These are phyloP conservation scores for Lomographa bimaculata DNA, from an alignment of 2,888 invertebrate species.

Conservation along the genomic window DNA sequence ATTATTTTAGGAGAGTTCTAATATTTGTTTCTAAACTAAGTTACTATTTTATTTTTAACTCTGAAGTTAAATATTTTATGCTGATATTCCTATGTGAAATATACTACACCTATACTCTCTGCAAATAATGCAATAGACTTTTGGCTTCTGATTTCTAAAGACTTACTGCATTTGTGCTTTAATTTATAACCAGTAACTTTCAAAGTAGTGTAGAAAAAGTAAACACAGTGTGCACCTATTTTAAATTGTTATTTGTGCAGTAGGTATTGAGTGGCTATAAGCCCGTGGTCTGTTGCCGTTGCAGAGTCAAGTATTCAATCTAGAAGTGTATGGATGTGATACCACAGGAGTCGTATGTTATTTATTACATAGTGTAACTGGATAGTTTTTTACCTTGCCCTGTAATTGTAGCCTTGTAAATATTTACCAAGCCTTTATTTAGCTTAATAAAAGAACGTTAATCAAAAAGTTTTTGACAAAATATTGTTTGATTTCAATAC, in stretches of 20 bases:
- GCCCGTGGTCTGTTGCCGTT: slow-evolving; percentile 47
- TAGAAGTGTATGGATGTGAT: slow-evolving; percentile 57
- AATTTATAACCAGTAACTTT: background rate
- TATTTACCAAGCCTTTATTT: slow-evolving; percentile 80
- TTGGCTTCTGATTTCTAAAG: slow-evolving; percentile 13
- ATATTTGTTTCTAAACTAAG: slow-evolving; percentile 73
- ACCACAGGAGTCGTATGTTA: slow-evolving; percentile 51
- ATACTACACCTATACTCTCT: slow-evolving; percentile 32
- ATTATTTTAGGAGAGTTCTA: slow-evolving; percentile 80
- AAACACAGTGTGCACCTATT: slow-evolving; percentile 7
- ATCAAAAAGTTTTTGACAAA: slow-evolving; percentile 75
- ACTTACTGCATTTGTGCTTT: slow-evolving; percentile 8
- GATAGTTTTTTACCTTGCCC: slow-evolving; percentile 82
- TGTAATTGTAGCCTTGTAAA: slow-evolving; percentile 80
- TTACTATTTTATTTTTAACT: slow-evolving; percentile 47
- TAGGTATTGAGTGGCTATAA: slow-evolving; percentile 28
- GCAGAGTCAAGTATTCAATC: slow-evolving; percentile 65
- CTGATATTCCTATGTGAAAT: slow-evolving; percentile 30
- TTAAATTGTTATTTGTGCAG: slow-evolving; percentile 4
- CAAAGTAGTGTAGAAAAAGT: background rate
- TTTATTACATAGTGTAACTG: slow-evolving; percentile 53
- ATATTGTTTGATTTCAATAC: slow-evolving; percentile 68
- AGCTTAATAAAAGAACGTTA: slow-evolving; percentile 77
- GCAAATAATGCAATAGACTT: slow-evolving; percentile 23
- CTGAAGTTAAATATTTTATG: slow-evolving; percentile 55